These are phyloP conservation scores for Hoplostethus mediterraneus DNA, from an alignment of 2,797 vertebrate genomes.

Conservation along the genomic window DNA sequence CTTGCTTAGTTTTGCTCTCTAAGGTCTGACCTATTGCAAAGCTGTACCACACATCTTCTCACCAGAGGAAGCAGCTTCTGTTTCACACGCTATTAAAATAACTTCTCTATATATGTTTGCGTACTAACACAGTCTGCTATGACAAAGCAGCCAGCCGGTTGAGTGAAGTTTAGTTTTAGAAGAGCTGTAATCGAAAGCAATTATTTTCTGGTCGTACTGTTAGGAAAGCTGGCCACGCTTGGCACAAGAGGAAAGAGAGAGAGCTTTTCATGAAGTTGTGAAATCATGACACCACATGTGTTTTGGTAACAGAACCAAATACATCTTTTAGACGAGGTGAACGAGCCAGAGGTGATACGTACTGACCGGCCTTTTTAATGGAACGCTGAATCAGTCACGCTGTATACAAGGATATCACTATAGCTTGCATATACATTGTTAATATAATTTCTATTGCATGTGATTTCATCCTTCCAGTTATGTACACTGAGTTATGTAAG, in stretches of 20 bases:
- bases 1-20: background rate
- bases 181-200: background rate
- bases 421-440: too few relatives aligned
- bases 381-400: too few relatives aligned
- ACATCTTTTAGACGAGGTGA: background rate
- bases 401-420: too few relatives aligned
- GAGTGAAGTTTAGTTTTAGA: background rate
- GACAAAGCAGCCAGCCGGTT: background rate
- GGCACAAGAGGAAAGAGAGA: background rate
- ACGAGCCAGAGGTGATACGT: background rate
- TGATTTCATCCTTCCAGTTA: too few relatives aligned
- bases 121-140: conserved; percentile 26
- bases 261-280: background rate
- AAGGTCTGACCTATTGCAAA: conserved; percentile 14
- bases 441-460: too few relatives aligned
- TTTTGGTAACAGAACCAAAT: background rate
- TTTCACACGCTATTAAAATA: conserved; percentile 34
- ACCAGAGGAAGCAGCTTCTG: conserved; percentile 43
- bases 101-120: conserved; percentile 3
- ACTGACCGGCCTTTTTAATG: too few relatives aligned
- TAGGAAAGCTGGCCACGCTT: too few relatives aligned
- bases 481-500: too few relatives aligned
- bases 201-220: background rate
- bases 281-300: conserved; percentile 6
- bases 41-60: conserved; percentile 6